Percentiles rank a stretch among this genome's conserved stretches.
Evolutionary conservation across 2,797 vertebrate species (phyloP).

Genomic region (Myotis daubentonii): DNA sequence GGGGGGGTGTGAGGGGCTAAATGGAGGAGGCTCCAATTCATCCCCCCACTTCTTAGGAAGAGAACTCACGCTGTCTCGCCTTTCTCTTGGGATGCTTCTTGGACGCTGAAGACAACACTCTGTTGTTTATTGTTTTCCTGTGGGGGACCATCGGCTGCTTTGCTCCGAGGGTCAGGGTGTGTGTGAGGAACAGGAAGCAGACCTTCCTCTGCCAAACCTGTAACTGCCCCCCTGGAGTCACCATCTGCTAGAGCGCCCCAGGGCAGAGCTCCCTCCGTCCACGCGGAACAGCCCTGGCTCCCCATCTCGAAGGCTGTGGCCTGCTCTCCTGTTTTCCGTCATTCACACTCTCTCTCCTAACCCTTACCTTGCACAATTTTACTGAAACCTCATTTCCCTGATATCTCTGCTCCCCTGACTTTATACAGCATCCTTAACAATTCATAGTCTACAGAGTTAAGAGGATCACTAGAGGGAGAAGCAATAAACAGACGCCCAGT

Average conservation of each 20-base stretch:
- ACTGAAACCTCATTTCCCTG: background rate
- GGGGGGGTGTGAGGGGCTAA: background rate
- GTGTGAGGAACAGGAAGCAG: constrained; percentile 1
- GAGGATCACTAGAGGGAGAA: background rate
- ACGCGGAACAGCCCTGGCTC: background rate
- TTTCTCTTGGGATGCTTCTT: background rate
- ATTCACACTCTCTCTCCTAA: background rate
- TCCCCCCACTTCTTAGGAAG: background rate
- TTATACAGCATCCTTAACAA: background rate
- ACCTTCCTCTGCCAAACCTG: background rate
- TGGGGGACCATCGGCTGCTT: background rate
- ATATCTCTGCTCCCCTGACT: background rate
- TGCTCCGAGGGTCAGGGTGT: background rate
- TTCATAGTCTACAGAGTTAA: background rate
- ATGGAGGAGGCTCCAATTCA: background rate
- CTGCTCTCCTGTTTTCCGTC: background rate
- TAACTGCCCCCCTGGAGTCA: constrained; percentile 19
- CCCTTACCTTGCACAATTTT: background rate
- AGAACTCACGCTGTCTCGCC: background rate
- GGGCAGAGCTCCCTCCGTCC: background rate
- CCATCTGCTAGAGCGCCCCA: background rate
- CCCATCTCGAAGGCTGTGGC: background rate
- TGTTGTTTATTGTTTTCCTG: constrained; percentile 6
- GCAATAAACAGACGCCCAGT: background rate
- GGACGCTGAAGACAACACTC: background rate